A percentile compares a stretch with the other conserved stretches of the same genome.
Evolutionary conservation across 2,888 invertebrate species (phyloP).

Genomic region (Eupithecia vulgata): DNA sequence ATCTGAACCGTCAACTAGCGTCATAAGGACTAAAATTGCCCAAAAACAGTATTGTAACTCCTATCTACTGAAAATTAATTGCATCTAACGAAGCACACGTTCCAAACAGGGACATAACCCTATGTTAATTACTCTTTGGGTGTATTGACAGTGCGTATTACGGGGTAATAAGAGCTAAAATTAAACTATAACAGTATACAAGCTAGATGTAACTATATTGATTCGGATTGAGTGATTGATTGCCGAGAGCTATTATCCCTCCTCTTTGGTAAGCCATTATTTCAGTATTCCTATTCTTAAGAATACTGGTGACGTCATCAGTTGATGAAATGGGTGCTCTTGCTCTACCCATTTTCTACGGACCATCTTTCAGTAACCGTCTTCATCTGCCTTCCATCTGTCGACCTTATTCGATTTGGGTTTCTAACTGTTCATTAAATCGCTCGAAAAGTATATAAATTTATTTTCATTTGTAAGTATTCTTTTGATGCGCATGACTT

Average conservation of each 20-base stretch:
- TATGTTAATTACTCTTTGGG: slow-evolving; percentile 38
- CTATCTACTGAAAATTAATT: slow-evolving; percentile 63
- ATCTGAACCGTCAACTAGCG: neutral
- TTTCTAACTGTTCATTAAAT: no score
- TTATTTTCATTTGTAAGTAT: no score
- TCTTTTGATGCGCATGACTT: no score
- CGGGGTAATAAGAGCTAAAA: slow-evolving; percentile 14
- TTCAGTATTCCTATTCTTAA: neutral
- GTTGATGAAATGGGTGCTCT: neutral
- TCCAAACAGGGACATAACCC: slow-evolving; percentile 48
- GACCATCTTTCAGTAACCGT: no score
- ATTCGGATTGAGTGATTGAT: neutral
- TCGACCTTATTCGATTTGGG: no score
- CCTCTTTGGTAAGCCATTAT: neutral
- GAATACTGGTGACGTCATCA: neutral
- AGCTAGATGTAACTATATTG: neutral
- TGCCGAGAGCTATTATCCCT: neutral
- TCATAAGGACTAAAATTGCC: neutral
- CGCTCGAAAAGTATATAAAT: no score
- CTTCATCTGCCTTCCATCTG: no score
- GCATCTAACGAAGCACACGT: slow-evolving; percentile 69
- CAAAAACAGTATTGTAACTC: slow-evolving; percentile 18
- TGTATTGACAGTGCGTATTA: slow-evolving; percentile 32
- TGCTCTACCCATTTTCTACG: no score
- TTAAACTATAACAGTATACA: neutral